Percentiles rank a stretch among this genome's conserved stretches.
Evolutionary conservation across 2,797 vertebrate genomes (phyloP).

Genomic region (Gouania willdenowi): DNA sequence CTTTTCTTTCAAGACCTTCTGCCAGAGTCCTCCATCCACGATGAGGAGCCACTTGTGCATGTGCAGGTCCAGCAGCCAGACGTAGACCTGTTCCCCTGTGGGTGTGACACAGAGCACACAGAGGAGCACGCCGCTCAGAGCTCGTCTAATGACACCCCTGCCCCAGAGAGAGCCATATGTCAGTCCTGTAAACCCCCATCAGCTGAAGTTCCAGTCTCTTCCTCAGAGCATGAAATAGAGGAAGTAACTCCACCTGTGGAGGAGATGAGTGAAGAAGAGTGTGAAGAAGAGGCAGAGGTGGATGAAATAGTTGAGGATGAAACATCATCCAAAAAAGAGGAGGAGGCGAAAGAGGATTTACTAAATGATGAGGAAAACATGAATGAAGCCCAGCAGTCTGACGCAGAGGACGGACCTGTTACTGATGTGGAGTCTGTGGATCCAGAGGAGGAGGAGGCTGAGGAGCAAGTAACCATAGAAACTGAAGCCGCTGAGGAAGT

Average conservation of each 20-base stretch:
- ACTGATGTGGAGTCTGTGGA: background rate
- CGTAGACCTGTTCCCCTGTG: slow-evolving; percentile 64
- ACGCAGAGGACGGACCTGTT: slow-evolving; percentile 4
- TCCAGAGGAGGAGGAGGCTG: slow-evolving; percentile 13
- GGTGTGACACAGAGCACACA: slow-evolving; percentile 63
- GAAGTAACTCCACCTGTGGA: slow-evolving; percentile 12
- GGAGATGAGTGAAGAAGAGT: slow-evolving; percentile 8
- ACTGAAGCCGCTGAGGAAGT: background rate
- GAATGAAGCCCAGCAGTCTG: slow-evolving; percentile 9
- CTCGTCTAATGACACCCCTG: slow-evolving; percentile 79
- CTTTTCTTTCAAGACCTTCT: slow-evolving; percentile 34
- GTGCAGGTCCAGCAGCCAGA: slow-evolving; percentile 71
- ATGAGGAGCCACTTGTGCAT: slow-evolving; percentile 65
- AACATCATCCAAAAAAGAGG: background rate
- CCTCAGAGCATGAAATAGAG: slow-evolving; percentile 22
- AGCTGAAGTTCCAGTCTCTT: slow-evolving; percentile 15
- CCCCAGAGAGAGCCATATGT: slow-evolving; percentile 68
- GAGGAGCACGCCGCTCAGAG: slow-evolving; percentile 66
- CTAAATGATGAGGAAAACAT: slow-evolving; percentile 18
- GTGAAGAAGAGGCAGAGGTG: slow-evolving; percentile 3
- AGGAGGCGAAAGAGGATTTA: slow-evolving; percentile 5
- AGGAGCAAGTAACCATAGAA: slow-evolving; percentile 2
- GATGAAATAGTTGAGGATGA: slow-evolving; percentile 7
- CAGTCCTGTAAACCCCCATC: slow-evolving; percentile 58
- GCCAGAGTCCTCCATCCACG: slow-evolving; percentile 48